Percentiles rank a stretch among this genome's conserved stretches.
Evolutionary conservation across 2,113 vertebrate species (phyloP).

Genomic region (Cairina moschata): DNA sequence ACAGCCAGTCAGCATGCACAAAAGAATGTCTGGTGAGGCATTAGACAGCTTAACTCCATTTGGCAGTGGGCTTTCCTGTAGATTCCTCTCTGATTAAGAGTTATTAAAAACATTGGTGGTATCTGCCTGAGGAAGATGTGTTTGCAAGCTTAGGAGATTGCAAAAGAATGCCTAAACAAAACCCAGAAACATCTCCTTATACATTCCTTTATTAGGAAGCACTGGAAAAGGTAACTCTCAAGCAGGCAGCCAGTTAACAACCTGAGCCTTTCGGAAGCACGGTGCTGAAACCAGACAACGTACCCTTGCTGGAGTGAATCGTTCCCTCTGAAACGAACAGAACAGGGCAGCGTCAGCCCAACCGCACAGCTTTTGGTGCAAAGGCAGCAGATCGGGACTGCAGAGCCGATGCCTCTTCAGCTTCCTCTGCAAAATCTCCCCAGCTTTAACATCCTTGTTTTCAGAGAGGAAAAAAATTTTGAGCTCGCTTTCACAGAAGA

Average conservation of each 20-base stretch:
- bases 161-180: neutral
- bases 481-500: neutral
- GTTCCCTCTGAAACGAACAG: neutral
- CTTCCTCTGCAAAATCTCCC: neutral
- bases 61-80: neutral
- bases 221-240: neutral
- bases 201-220: neutral
- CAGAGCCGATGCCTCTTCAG: neutral
- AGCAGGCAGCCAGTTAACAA: neutral
- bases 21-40: neutral
- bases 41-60: neutral
- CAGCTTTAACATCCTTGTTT: neutral
- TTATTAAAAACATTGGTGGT: neutral
- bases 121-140: neutral
- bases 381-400: neutral
- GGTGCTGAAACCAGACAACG: neutral
- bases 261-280: neutral
- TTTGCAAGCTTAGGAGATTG: neutral
- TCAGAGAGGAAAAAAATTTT: neutral
- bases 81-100: neutral
- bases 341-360: accelerated
- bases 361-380: neutral
- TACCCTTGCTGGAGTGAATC: neutral
- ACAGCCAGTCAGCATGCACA: neutral
- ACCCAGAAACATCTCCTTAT: neutral